Percentiles rank a stretch among this genome's conserved stretches.
phyloP scores from a whole-genome alignment of 2,888 invertebrate genomes.

The Drosophila ustulata region DNA sequence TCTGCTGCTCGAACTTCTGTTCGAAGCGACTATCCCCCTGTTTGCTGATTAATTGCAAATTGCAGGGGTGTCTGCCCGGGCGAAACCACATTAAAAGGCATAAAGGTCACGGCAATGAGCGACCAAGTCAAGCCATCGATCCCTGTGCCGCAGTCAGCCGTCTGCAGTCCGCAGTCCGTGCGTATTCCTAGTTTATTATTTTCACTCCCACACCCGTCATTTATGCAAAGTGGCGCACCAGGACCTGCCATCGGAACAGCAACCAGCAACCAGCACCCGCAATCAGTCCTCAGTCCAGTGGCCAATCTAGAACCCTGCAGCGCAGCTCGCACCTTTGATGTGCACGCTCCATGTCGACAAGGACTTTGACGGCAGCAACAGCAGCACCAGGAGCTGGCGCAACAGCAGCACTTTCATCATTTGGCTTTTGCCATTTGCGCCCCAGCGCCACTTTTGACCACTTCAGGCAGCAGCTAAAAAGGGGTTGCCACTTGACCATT shows the following conservation, averaged over 20 bases:
- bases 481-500: conserved; percentile 71
- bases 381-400: conserved; percentile 11
- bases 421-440: conserved; percentile 78
- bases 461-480: conserved; percentile 61
- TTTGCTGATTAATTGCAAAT: conserved; percentile 77
- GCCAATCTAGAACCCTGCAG: conserved; percentile 59
- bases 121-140: conserved; percentile 50
- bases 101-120: conserved; percentile 69
- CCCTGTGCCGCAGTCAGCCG: conserved; percentile 17
- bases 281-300: conserved; percentile 29
- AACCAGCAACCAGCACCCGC: conserved; percentile 1
- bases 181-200: conserved; percentile 77
- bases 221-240: conserved; percentile 76
- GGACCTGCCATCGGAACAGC: conserved; percentile 31
- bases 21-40: conserved; percentile 60
- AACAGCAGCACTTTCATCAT: conserved; percentile 73
- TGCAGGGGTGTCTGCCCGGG: conserved; percentile 75
- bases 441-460: conserved; percentile 72
- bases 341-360: conserved; percentile 60
- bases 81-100: conserved; percentile 74
- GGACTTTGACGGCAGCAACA: conserved; percentile 40
- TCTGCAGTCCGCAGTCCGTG: conserved; percentile 42
- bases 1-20: conserved; percentile 29
- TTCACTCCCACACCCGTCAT: conserved; percentile 62
- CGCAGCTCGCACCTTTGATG: conserved; percentile 71